Percentiles rank a stretch among this genome's conserved stretches.
These are phyloP conservation scores for Charanyca ferruginea DNA, from an alignment of 2,888 invertebrate species.

Conservation along the genomic window DNA sequence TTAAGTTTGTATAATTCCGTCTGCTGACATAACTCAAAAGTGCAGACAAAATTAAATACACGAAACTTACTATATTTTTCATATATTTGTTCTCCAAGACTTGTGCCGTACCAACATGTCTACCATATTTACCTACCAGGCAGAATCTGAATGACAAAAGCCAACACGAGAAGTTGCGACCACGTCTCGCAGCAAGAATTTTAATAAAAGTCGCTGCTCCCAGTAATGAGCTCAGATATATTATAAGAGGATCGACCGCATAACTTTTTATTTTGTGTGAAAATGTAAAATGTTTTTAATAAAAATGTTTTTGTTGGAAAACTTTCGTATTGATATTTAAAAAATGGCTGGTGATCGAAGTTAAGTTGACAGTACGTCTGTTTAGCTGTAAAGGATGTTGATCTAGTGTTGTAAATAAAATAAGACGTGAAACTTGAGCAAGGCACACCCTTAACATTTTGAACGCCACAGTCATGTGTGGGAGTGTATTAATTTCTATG, in stretches of 20 bases:
- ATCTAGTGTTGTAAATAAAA: too few species aligned
- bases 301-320: constrained; percentile 16
- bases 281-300: constrained; percentile 54
- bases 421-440: too few species aligned
- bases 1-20: neutral
- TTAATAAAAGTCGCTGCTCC: constrained; percentile 63
- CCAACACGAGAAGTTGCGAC: constrained; percentile 35
- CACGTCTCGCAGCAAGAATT: constrained; percentile 61
- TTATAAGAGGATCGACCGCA: constrained; percentile 35
- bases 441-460: too few species aligned
- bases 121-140: constrained; percentile 30
- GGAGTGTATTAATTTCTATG: too few species aligned
- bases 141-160: constrained; percentile 43
- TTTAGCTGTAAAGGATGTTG: neutral
- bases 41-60: constrained; percentile 2
- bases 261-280: constrained; percentile 43
- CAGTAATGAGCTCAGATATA: constrained; percentile 28
- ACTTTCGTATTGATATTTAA: constrained; percentile 14
- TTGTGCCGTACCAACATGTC: constrained; percentile 1
- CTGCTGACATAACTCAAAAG: neutral
- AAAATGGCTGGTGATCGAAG: neutral
- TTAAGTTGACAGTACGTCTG: too few species aligned
- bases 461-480: too few species aligned
- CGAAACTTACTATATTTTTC: constrained; percentile 14
- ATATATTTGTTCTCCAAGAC: constrained; percentile 10